A percentile compares a stretch with the other conserved stretches of the same genome.
Conservation (phyloP, 2,797 vertebrate genomes). For the Pelochelys cantorii region DNA sequence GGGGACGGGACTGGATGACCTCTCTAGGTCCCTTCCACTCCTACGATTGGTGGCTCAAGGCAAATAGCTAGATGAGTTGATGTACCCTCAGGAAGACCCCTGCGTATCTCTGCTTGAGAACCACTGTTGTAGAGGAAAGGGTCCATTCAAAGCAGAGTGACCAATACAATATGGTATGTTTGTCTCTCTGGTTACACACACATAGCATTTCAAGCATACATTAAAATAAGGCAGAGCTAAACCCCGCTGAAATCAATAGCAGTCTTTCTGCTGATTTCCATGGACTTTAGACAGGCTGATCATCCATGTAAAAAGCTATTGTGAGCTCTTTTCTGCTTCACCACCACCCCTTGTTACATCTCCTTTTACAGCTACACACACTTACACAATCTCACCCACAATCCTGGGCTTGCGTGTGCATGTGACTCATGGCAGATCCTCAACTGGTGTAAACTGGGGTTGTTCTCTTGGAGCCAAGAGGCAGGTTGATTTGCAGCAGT, state of each 20-base stretch:
- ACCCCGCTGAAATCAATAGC: not conserved
- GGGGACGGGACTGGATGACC: too few species aligned
- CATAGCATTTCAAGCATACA: not conserved
- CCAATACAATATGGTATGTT: not conserved
- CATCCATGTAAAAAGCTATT: not conserved
- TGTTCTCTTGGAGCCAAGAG: not conserved
- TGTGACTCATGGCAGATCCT: not conserved
- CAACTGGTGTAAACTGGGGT: not conserved
- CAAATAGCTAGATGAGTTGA: too few species aligned
- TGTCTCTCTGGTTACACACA: not conserved
- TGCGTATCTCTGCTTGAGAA: too few species aligned
- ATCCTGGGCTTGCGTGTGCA: not conserved
- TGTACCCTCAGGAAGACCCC: too few species aligned
- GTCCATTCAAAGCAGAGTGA: not conserved
- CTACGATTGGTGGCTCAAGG: too few species aligned
- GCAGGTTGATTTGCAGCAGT: not conserved
- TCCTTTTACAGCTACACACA: not conserved
- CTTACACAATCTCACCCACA: accelerated
- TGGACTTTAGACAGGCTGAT: not conserved
- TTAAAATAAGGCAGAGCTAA: not conserved
- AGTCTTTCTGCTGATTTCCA: not conserved
- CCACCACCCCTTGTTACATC: not conserved
- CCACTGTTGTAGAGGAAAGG: not conserved
- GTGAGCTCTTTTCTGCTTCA: not conserved
- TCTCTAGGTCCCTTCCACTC: too few species aligned